A percentile compares a stretch with the other conserved stretches of the same genome.
phyloP scores from a whole-genome alignment of 2,113 vertebrate genomes.

The Crotalus horridus region DNA sequence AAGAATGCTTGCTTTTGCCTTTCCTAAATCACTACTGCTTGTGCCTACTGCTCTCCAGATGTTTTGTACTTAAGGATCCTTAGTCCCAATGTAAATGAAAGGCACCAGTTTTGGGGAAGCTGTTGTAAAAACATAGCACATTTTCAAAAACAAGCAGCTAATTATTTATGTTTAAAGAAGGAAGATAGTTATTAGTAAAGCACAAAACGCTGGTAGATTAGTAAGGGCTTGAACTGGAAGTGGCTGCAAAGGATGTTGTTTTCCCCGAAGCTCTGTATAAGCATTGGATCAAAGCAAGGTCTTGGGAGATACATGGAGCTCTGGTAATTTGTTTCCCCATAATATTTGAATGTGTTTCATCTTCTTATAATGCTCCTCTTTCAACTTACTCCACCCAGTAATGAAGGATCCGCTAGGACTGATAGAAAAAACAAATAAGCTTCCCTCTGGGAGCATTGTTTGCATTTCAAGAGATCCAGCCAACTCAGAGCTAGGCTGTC shows the following conservation, averaged over 20 bases:
- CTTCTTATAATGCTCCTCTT: not conserved
- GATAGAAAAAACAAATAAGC: conserved; percentile 25
- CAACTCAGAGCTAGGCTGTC: conserved; percentile 1
- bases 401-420: conserved; percentile 8
- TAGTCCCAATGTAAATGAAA: not conserved
- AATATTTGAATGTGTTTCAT: conserved; percentile 12
- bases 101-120: not conserved
- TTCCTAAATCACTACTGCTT: not conserved
- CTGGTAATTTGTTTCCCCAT: not conserved
- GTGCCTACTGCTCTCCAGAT: not conserved
- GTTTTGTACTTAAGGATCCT: not conserved
- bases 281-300: not conserved
- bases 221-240: not conserved
- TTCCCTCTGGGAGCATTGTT: conserved; percentile 21
- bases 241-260: not conserved
- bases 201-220: not conserved
- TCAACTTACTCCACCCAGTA: conserved; percentile 15
- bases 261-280: not conserved
- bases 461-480: conserved; percentile 17
- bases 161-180: not conserved
- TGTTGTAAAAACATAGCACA: not conserved
- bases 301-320: not conserved
- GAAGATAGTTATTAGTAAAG: not conserved
- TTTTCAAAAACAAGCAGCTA: not conserved
- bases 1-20: not conserved